Conservation (phyloP, 2,113 vertebrate genomes). For the Podiceps cristatus region DNA sequence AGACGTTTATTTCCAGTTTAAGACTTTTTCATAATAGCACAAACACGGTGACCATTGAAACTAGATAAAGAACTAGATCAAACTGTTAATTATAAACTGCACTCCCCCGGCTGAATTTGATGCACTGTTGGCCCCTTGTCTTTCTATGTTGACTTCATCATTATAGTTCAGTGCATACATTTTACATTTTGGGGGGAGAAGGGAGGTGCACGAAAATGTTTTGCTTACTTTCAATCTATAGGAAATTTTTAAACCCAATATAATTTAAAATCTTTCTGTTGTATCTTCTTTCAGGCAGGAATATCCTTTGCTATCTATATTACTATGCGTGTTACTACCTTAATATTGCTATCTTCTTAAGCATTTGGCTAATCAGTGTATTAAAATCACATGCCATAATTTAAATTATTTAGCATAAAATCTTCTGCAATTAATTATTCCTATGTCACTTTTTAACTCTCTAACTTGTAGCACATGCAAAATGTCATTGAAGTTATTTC, state of each 20-base stretch:
- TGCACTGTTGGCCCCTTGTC: neutral
- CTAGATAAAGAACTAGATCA: neutral
- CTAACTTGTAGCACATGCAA: neutral
- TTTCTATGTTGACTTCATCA: fast-evolving
- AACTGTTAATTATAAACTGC: neutral
- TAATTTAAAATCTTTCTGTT: neutral
- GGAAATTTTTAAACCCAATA: neutral
- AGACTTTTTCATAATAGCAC: neutral
- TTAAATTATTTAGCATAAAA: neutral
- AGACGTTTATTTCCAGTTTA: neutral
- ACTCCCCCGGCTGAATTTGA: neutral
- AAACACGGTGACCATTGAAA: neutral
- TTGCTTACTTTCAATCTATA: neutral
- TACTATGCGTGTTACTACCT: neutral
- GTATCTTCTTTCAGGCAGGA: neutral
- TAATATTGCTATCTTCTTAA: neutral
- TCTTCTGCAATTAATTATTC: neutral
- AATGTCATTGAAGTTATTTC: neutral
- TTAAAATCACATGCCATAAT: neutral
- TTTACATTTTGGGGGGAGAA: neutral
- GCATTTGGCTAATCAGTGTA: neutral
- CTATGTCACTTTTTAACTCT: fast-evolving
- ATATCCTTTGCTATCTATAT: neutral
- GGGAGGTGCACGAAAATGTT: neutral
- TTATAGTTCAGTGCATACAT: neutral